Percentiles rank a stretch among this genome's conserved stretches.
These are phyloP conservation scores for Apamea monoglypha DNA, from an alignment of 2,888 invertebrate genomes.

Conservation along the genomic window DNA sequence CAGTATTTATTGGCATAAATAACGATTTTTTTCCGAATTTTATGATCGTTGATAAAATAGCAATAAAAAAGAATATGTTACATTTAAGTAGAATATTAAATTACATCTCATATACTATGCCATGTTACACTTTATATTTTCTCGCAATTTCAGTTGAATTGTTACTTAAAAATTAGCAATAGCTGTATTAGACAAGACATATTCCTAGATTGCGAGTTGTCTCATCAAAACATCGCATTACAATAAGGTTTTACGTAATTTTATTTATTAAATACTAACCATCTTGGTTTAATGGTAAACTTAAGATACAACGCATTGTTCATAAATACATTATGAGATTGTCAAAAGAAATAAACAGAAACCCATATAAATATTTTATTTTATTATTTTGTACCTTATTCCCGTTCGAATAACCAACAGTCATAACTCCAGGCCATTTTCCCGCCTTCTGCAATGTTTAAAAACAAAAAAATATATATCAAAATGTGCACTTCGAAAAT, in stretches of 20 bases:
- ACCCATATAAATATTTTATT: slow-evolving; percentile 43
- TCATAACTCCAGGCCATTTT: slow-evolving; percentile 62
- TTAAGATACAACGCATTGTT: slow-evolving; percentile 15
- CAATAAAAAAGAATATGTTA: neutral
- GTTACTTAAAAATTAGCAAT: neutral
- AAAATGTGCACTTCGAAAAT: slow-evolving; percentile 2
- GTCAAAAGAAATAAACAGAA: slow-evolving; percentile 58
- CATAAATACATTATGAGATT: slow-evolving; percentile 39
- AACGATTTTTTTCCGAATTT: neutral
- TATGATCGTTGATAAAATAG: too few relatives aligned
- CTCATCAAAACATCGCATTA: slow-evolving; percentile 12
- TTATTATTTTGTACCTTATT: slow-evolving; percentile 54
- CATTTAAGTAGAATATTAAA: slow-evolving; percentile 10
- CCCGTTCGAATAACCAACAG: slow-evolving; percentile 40
- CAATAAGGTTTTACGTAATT: slow-evolving; percentile 12
- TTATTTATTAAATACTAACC: slow-evolving; percentile 29
- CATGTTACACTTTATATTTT: neutral
- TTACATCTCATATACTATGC: neutral
- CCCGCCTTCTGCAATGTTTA: slow-evolving; percentile 61
- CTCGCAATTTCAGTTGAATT: neutral
- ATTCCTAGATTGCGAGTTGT: neutral
- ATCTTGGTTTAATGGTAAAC: slow-evolving; percentile 4
- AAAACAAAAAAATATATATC: slow-evolving; percentile 38
- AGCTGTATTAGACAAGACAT: neutral
- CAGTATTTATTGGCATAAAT: neutral